Base-by-base conservation (phyloP, 2,113 vertebrate genomes). In the Cyprichromis sp. region DNA sequence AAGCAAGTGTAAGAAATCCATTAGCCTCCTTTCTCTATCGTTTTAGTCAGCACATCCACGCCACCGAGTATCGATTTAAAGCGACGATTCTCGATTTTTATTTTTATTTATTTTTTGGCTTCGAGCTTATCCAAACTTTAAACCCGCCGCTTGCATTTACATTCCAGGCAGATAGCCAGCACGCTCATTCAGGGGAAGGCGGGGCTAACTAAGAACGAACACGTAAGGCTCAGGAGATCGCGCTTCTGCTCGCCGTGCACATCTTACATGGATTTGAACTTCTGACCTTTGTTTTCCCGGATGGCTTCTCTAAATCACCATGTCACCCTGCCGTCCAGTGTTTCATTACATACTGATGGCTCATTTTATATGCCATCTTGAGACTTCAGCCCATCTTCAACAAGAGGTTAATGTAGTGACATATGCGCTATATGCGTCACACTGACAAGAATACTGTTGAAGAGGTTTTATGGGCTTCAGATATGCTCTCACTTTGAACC, bases 41-140 rank as follows among this genome's bases (percentile, higher is more conserved):
- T 89, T 71, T 29, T 12, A 83, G 89, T 92, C 92, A 81, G 92
- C 93, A 87, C 19, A 85, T 84, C 19, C 82, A 5, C 24, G 3
- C 53, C 31, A 8, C 21, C 1, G 16, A 13, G 26, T 4, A 92
- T 90, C 11, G 86, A 90, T 88, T 34, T 6, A 34, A 36, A 34
- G 68, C 6, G 5, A 21, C 4, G 31, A 36, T 40, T 87, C 71
- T 55, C 66, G 26, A 29, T 85, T 76, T 42, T 8, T 24, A 24
- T 24, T 24, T 66, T 9, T 2, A 17, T 61, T 34, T 7, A 2
- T 6, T 19, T 63, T 73, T 73, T 9, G 55, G 7, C 76, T 5
- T 42, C 19, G 8, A 10, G 26, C 71, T 88, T 52, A 29, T 68
- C 82, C 21, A 6, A 78, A 76, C 86, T 71, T 12, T 85, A 73